Conservation (phyloP, 2,797 vertebrate species). For the Amazona ochrocephala region DNA sequence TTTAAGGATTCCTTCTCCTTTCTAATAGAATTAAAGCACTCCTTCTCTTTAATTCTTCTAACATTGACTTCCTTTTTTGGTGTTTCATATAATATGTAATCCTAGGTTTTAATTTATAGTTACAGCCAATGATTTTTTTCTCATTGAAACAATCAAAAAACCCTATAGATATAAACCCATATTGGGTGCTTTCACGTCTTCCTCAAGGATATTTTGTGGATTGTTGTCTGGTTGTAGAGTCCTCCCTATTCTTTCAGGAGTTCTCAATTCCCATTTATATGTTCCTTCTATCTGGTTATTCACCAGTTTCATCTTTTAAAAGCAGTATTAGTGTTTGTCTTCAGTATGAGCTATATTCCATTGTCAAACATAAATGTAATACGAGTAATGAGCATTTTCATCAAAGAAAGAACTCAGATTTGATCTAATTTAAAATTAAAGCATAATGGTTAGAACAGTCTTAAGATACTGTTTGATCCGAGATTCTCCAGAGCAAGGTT, state of each 20-base stretch:
- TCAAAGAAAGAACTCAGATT: not conserved
- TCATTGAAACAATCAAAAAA: not conserved
- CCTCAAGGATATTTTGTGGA: not conserved
- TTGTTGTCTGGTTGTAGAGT: not conserved
- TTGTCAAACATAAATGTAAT: not conserved
- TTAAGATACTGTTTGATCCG: not conserved
- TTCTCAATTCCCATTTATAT: not conserved
- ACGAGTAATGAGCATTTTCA: not conserved
- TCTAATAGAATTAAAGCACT: not conserved
- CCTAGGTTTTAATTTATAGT: not conserved
- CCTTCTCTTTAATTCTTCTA: not conserved
- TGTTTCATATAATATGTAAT: not conserved
- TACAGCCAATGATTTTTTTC: not conserved
- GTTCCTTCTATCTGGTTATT: not conserved
- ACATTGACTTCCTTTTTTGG: not conserved
- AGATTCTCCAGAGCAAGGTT: not conserved
- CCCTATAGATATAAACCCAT: not conserved
- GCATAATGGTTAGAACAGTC: not conserved
- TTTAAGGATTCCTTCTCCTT: not conserved
- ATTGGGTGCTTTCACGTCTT: not conserved
- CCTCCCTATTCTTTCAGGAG: not conserved
- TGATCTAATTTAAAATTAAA: not conserved
- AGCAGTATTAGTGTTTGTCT: not conserved
- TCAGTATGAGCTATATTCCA: not conserved
- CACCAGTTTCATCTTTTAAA: constrained; percentile 4